Base-by-base conservation (phyloP, 2,113 vertebrate species). In the Gambusia affinis region DNA sequence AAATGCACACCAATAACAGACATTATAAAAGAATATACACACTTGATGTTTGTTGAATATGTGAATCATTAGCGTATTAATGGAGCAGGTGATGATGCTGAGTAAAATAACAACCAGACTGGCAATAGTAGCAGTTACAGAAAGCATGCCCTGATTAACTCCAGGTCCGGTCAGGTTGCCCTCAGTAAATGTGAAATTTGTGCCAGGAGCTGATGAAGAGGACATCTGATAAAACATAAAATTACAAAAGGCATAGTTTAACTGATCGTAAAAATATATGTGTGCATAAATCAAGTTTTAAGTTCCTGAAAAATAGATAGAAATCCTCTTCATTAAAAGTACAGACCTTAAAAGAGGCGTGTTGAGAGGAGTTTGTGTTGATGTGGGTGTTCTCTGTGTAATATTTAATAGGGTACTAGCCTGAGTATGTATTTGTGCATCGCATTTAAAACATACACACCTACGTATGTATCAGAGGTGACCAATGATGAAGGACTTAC, bases 1-100 rank as follows among this genome's bases (percentile, higher is more conserved):
- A 67, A 60, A 22, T 7, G 60, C 1, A 29, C 3, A 8, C 4
- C 17, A 11, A 22, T 11, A 4, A 30, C 15, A 51, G 1, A 12
- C 66, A 47, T 3, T 27, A 11, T n/a, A 15, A 8, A 15, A 15
- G n/a, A 15, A 8, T 60, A 70, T 5, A 71, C 72, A 79, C 35
- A 86, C 84, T 42, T 85, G 72, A 65, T 91, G 82, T n/a, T 81
- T 87, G 27, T 68, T 73, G 83, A 91, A 93, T 31, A 85, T 91
- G 83, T 90, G 79, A 35, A 93, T 66, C 60, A 92, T 75, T 4
- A 74, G 79, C 27, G 78, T 76, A 47, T 93, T 92, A 60, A 93
- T 76, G 65, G 85, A 93, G 81, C 80, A 91, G 80, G 91, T 91
- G 63, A 72, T 67, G 70, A 92, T 69, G 67, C 87, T 82, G 15